These are phyloP conservation scores for Alligator sinensis DNA, from an alignment of 2,113 vertebrate species.

Conservation along the genomic window DNA sequence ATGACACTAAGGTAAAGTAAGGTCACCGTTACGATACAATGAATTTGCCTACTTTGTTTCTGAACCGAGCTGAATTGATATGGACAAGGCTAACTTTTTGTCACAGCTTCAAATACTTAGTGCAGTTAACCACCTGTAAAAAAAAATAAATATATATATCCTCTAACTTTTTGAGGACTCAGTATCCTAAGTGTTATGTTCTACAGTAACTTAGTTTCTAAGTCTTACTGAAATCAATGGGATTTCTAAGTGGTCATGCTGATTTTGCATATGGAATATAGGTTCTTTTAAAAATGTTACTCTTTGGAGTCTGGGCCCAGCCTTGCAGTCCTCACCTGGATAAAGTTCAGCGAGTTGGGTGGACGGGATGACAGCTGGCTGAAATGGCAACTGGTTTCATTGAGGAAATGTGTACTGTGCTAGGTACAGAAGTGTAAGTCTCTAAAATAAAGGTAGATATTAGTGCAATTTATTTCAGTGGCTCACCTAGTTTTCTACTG, in stretches of 20 bases:
- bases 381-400: neutral
- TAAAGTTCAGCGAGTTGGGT: neutral
- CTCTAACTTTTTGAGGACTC: neutral
- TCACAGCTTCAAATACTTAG: neutral
- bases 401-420: neutral
- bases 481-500: neutral
- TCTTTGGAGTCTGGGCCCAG: neutral
- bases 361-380: neutral
- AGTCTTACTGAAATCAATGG: neutral
- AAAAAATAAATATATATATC: too few species aligned
- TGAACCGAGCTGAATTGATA: neutral
- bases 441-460: neutral
- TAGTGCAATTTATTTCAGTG: neutral
- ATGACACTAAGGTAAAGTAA: neutral
- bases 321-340: neutral
- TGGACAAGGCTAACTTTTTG: neutral
- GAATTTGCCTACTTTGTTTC: neutral
- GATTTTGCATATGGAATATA: neutral
- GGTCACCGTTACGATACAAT: fast-evolving
- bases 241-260: neutral
- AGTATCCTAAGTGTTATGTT: neutral
- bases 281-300: neutral
- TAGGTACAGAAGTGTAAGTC: neutral
- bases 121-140: neutral
- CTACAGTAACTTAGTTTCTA: neutral